Evolutionary conservation across 2,888 invertebrate genomes (phyloP).

Genomic region (Aquatica leii): DNA sequence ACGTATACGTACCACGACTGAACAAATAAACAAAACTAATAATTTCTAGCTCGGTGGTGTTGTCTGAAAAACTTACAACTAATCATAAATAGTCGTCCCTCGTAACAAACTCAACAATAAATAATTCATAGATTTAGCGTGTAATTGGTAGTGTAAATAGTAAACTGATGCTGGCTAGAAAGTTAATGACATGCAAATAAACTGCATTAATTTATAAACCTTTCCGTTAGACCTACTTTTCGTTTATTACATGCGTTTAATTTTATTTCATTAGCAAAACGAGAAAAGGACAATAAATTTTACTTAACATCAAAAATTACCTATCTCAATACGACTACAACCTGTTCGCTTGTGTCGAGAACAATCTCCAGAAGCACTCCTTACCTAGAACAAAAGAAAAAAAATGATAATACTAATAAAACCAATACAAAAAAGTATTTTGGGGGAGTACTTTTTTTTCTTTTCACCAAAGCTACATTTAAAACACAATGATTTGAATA

Average conservation of each 20-base stretch:
- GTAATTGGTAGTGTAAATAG: slow-evolving; percentile 46
- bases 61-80: slow-evolving; percentile 25
- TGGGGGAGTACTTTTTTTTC: no score
- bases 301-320: no score
- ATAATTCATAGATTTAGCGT: slow-evolving; percentile 35
- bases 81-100: slow-evolving; percentile 24
- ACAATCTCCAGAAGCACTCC: no score
- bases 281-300: slow-evolving; percentile 8
- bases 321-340: no score
- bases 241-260: slow-evolving; percentile 29
- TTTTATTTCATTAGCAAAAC: slow-evolving; percentile 25
- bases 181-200: slow-evolving; percentile 47
- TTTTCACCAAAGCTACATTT: no score
- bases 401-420: background rate
- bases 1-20: no score
- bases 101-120: slow-evolving; percentile 36
- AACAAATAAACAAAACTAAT: slow-evolving; percentile 14
- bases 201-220: slow-evolving; percentile 41
- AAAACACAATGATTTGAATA: no score
- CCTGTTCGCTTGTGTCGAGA: no score
- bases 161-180: slow-evolving; percentile 41
- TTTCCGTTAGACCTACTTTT: slow-evolving; percentile 47
- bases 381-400: slow-evolving; percentile 9
- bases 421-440: no score
- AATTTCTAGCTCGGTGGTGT: slow-evolving; percentile 17